Conservation (phyloP, 64 coral and sea anemone species). For the Cladopsammia gracilis region DNA sequence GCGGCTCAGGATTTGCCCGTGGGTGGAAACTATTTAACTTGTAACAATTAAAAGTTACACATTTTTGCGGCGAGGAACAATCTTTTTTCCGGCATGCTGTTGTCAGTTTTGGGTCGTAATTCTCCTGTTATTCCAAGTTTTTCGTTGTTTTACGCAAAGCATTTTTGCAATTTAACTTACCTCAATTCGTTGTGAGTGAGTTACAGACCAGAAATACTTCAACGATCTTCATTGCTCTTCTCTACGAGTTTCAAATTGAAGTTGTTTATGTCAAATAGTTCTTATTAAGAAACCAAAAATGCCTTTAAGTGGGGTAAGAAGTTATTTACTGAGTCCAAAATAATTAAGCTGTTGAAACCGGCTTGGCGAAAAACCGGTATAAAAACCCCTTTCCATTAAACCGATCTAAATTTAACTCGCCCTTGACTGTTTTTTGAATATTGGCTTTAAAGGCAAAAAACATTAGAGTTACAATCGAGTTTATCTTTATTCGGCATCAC, state of each 20-base stretch:
- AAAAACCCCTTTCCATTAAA: background rate
- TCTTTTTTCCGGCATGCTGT: background rate
- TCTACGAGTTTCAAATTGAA: background rate
- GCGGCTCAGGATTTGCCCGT: too few species aligned
- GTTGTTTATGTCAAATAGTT: background rate
- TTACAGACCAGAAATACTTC: too few species aligned
- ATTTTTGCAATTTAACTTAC: background rate
- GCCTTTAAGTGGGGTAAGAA: constrained; percentile 1
- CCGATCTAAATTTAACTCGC: constrained; percentile 32
- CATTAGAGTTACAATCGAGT: constrained; percentile 5
- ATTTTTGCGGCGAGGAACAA: too few species aligned
- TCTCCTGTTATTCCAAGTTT: background rate
- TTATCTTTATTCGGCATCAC: constrained; percentile 32
- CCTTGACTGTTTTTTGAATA: background rate
- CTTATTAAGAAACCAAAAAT: background rate
- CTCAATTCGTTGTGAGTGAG: too few species aligned
- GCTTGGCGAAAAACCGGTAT: background rate
- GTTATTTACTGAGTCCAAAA: background rate
- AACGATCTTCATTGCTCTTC: too few species aligned
- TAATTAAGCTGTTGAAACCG: constrained; percentile 38
- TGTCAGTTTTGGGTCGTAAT: background rate
- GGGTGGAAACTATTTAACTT: too few species aligned
- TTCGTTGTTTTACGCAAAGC: background rate
- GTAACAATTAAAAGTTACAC: too few species aligned
- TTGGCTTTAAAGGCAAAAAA: background rate